Evolutionary conservation across 2,113 vertebrate genomes (phyloP).

Genomic region (Ciconia stormi): DNA sequence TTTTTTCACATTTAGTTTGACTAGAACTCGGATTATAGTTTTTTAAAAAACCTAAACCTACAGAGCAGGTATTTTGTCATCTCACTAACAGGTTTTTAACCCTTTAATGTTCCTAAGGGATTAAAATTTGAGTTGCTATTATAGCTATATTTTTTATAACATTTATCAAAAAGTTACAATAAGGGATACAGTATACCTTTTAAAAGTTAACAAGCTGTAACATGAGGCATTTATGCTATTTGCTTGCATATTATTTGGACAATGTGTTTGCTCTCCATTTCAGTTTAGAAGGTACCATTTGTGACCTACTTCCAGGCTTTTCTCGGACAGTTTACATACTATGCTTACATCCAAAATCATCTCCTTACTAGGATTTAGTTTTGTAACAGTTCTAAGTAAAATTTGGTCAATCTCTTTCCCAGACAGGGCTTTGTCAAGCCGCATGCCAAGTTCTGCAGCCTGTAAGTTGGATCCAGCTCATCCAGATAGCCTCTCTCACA

Average conservation of each 20-base stretch:
- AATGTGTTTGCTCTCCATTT: background rate
- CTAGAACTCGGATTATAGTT: background rate
- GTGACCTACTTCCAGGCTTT: background rate
- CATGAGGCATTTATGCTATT: background rate
- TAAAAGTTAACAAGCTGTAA: background rate
- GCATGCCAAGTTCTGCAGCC: background rate
- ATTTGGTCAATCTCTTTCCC: background rate
- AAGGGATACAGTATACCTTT: background rate
- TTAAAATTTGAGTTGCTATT: background rate
- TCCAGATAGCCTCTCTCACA: background rate
- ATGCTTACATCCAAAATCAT: background rate
- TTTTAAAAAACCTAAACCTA: background rate
- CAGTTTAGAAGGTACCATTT: background rate
- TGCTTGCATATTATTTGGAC: background rate
- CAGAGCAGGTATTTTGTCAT: background rate
- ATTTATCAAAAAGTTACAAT: background rate
- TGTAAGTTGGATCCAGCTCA: background rate
- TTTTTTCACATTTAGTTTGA: conserved; percentile 18
- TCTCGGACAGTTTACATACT: background rate
- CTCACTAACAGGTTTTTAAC: background rate
- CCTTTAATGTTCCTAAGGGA: background rate
- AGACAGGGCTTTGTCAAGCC: background rate
- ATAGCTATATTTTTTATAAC: background rate
- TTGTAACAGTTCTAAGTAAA: background rate
- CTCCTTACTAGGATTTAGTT: background rate